A percentile compares a stretch with the other conserved stretches of the same genome.
Evolutionary conservation across 2,113 vertebrate species (phyloP).

Genomic region (Tetraodon nigroviridis): DNA sequence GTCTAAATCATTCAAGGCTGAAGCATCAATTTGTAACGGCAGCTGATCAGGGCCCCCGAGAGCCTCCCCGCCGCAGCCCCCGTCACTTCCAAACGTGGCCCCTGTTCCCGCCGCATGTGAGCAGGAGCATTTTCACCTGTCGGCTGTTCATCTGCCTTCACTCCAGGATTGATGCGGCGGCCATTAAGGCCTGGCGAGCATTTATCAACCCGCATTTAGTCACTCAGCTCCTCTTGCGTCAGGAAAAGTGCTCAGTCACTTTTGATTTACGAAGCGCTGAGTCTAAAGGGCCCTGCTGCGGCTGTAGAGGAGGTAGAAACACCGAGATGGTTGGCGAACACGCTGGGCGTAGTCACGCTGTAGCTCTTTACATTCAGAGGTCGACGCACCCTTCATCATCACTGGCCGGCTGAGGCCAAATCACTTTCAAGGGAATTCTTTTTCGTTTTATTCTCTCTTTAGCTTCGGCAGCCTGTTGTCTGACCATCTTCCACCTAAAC

Average conservation of each 20-base stretch:
- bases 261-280: constrained; percentile 8
- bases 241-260: constrained; percentile 17
- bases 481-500: too few species aligned
- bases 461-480: too few species aligned
- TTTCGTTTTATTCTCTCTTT: too few species aligned
- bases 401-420: neutral
- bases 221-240: constrained; percentile 2
- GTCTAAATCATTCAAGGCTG: too few species aligned
- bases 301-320: neutral
- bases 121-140: neutral
- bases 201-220: constrained; percentile 11
- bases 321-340: neutral
- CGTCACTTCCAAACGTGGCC: too few species aligned
- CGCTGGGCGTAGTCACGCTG: neutral
- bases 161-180: too few species aligned
- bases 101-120: too few species aligned
- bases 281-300: constrained; percentile 3
- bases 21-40: too few species aligned
- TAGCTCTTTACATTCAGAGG: constrained; percentile 7
- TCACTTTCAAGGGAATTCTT: too few species aligned
- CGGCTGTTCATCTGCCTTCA: neutral
- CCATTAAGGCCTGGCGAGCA: neutral
- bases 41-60: too few species aligned
- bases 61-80: too few species aligned
- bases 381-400: constrained; percentile 2